Percentiles rank a stretch among this genome's conserved stretches.
phyloP scores from a whole-genome alignment of 2,888 invertebrate genomes.

The Chromoteleia sp. region DNA sequence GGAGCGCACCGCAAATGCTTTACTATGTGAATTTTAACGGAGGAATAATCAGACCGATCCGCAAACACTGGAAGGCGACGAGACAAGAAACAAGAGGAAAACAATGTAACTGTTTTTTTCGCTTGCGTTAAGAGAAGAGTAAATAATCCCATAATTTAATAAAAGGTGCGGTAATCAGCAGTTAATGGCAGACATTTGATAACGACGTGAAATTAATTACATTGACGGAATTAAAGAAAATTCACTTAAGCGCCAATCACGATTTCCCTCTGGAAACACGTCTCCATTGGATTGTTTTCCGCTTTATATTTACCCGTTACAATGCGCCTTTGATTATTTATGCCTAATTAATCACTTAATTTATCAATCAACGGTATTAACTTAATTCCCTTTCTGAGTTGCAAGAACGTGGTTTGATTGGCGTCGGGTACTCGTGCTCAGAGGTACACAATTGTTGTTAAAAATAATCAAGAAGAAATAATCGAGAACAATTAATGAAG shows the following conservation, averaged over 20 bases:
- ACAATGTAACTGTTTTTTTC: background rate
- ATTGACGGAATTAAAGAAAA: slow-evolving; percentile 13
- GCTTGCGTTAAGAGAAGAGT: background rate
- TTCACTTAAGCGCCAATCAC: slow-evolving; percentile 14
- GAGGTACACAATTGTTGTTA: no score
- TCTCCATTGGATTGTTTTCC: background rate
- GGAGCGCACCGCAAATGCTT: no score
- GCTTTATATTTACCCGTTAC: background rate
- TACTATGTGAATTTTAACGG: background rate
- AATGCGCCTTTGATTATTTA: background rate
- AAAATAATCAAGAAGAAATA: no score
- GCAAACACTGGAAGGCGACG: background rate
- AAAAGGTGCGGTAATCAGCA: background rate
- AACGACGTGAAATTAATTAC: slow-evolving; percentile 1
- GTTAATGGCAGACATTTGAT: slow-evolving; percentile 1
- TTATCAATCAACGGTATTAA: background rate
- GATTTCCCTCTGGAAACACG: background rate
- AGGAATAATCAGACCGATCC: background rate
- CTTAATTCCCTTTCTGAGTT: no score
- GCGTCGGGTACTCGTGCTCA: no score
- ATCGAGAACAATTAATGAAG: no score
- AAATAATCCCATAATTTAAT: slow-evolving; percentile 12
- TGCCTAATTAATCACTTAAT: background rate
- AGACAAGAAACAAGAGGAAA: background rate
- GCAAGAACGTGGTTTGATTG: no score